Percentiles rank a stretch among this genome's conserved stretches.
These are phyloP conservation scores for Mormyrus iriodes DNA, from an alignment of 2,113 vertebrate species.

Conservation along the genomic window DNA sequence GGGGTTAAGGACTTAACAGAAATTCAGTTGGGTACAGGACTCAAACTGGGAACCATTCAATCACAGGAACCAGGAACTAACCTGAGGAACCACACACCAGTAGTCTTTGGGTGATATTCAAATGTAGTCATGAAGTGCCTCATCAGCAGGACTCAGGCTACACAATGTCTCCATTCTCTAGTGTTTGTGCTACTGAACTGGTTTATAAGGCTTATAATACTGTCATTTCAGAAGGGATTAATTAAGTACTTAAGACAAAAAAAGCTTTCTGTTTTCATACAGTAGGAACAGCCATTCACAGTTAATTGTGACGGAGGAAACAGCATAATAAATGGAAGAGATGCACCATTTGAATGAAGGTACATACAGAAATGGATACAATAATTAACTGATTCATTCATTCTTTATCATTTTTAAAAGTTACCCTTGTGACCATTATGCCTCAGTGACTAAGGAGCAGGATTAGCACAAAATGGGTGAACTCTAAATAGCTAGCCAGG, in stretches of 20 bases:
- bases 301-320: not conserved
- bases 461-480: constrained; percentile 62
- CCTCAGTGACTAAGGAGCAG: constrained; percentile 66
- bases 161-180: not conserved
- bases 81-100: not conserved
- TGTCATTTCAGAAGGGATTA: not conserved
- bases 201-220: not conserved
- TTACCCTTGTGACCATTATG: constrained; percentile 63
- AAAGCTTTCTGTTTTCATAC: not conserved
- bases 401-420: not conserved
- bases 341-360: not conserved
- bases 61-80: not conserved
- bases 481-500: constrained; percentile 91
- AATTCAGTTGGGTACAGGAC: not conserved
- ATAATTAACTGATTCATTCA: not conserved
- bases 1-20: not conserved
- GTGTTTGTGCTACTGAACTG: not conserved
- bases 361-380: not conserved
- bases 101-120: not conserved
- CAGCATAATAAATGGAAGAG: not conserved
- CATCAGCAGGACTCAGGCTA: not conserved
- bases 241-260: not conserved
- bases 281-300: not conserved
- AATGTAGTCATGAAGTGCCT: not conserved
- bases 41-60: not conserved